Evolutionary conservation across 2,888 invertebrate species (phyloP), one percentile per base, ranked within the genome.

Genomic region (Noctua janthe): DNA sequence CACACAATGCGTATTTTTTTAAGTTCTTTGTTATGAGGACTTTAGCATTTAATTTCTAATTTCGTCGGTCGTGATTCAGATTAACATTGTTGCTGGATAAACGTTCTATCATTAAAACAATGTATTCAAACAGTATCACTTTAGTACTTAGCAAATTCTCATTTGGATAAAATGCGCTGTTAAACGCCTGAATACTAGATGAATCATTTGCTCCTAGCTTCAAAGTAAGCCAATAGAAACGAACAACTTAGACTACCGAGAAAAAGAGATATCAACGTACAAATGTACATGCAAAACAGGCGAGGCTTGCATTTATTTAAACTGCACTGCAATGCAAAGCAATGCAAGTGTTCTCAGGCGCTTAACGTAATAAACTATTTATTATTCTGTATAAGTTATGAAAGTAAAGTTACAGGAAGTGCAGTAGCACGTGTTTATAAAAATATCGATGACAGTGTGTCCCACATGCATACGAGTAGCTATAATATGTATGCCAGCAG

Each of bases 331-430:
- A 75, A 70, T 64, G 76, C 71, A 81, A 81, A 75, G 64, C 64
- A 84, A 77, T 79, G 76, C 70, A 82, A 81, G 77, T 77, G 74
- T 70, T 88, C 54, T 23, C 67, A 74, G 74, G 11, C 66, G 39
- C 74, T 77, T 76, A 80, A 73, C 85, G 76, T 87, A 82, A 78
- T 80, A 78, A 82, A 80, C 85, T 86, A 84, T 81, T 90, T 86
- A 87, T 84, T 87, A 90, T 91, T 91, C 90, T 49, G 73, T 82
- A 76, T 89, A 82, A 84, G 85, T 86, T 90, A 92, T 87, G 92
- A 94, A 93, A 94, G 92, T 92, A 93, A 92, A 91, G 82, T 90
- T 91, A 86, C 91, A 91, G 93, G 92, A 94, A 94, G 83, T 92
- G 90, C 91, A 92, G 80, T 81, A 88, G 91, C 90, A 89, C 90